phyloP scores from a whole-genome alignment of 2,797 vertebrate genomes.

The Scarus forsteni region DNA sequence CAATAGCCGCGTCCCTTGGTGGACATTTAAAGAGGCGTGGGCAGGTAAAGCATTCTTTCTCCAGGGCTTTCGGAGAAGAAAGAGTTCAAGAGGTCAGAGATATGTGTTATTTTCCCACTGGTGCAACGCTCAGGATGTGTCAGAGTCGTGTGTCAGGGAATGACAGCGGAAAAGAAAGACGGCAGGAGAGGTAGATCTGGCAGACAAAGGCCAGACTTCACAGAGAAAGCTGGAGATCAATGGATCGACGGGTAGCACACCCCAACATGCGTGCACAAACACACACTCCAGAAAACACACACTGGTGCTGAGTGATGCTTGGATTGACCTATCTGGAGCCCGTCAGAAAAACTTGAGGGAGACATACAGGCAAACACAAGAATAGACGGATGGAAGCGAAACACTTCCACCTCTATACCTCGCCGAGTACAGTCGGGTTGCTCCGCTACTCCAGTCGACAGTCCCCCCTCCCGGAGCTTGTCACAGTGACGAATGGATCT shows the following conservation, averaged over 20 bases:
- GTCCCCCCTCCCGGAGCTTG: slow-evolving; percentile 51
- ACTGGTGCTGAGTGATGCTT: slow-evolving; percentile 60
- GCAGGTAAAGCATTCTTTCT: slow-evolving; percentile 78
- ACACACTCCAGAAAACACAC: slow-evolving; percentile 35
- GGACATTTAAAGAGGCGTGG: slow-evolving; percentile 80
- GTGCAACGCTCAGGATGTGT: slow-evolving; percentile 76
- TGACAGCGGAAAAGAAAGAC: slow-evolving; percentile 79
- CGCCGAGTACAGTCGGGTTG: slow-evolving; percentile 39
- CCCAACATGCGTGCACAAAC: slow-evolving; percentile 25
- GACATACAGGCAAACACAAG: slow-evolving; percentile 46
- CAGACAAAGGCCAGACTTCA: slow-evolving; percentile 83
- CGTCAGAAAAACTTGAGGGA: slow-evolving; percentile 61
- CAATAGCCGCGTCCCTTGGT: slow-evolving; percentile 77
- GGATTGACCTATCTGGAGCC: slow-evolving; percentile 74
- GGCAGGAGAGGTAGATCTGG: slow-evolving; percentile 72
- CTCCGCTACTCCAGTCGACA: slow-evolving; percentile 30
- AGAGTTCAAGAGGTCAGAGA: slow-evolving; percentile 83
- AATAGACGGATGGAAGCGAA: slow-evolving; percentile 41
- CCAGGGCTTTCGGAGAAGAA: slow-evolving; percentile 72
- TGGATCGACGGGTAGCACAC: slow-evolving; percentile 68
- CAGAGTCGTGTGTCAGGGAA: slow-evolving; percentile 79
- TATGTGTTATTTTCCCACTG: slow-evolving; percentile 80
- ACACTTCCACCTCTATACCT: slow-evolving; percentile 52
- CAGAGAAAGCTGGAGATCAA: slow-evolving; percentile 78
- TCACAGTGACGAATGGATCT: slow-evolving; percentile 81